Base-by-base conservation (phyloP, 2,113 vertebrate species). In the Tiliqua scincoides region DNA sequence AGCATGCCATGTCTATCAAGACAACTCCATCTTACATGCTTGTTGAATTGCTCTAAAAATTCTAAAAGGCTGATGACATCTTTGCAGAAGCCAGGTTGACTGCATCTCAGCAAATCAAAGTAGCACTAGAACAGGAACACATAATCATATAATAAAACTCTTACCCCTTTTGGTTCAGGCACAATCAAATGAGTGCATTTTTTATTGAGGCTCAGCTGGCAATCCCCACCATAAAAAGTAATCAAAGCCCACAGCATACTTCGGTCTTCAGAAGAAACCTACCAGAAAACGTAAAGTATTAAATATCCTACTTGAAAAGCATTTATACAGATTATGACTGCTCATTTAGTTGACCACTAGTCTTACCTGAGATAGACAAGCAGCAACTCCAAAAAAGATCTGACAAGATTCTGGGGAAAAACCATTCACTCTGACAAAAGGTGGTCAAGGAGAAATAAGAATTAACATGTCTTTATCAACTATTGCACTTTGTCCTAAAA, bases 381-480 rank as follows among this genome's bases (percentile, higher is more conserved):
- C 99, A 57, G 97, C 98, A 68, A 99, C 95, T 78, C 99, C 99
- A 94, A 98, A 99, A 93, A 99, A 99, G 57, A 98, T 95, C 95
- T 99, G 98, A 72, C 98, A 98, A 0, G 98, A 98, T 88, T 99
- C 99, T 82, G 99, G 99, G 84, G 99, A 99, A 93, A 99, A 99
- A 20, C 98, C 99, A 82, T 97, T 98, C 5, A 99, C 99, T 84
- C 99, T 99, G 97, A 82, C 81, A 88, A 43, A 77, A 30, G 8
- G 6, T 35, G 54, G 96, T 99, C 96, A 99, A 94, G 97, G 97
- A 94, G 52, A 90, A 94, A 94, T 65, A 79, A 52, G 71, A 89
- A 37, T 62, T 8, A 65, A 40, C 89, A 25, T 23, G 88, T 88
- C 57, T 48, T 71, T 35, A 23, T 25, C 82, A 80, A 89, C 43